A percentile compares a stretch with the other conserved stretches of the same genome.
phyloP scores from a whole-genome alignment of 2,797 vertebrate genomes.

The Coreius guichenoti region DNA sequence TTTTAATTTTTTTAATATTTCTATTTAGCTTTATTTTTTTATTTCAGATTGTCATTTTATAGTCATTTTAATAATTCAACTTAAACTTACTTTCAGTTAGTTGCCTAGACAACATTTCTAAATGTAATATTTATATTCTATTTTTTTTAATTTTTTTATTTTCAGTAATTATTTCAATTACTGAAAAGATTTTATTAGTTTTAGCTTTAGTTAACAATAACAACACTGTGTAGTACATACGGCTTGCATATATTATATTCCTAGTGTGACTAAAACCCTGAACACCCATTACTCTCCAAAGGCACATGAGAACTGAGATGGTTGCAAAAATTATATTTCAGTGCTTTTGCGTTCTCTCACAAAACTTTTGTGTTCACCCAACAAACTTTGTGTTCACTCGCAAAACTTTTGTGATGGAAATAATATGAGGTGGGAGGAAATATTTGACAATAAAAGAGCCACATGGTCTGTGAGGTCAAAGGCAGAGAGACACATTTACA shows the following conservation, averaged over 20 bases:
- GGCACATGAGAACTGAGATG: not conserved
- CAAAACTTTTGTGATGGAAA: not conserved
- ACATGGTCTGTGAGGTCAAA: conserved; percentile 85
- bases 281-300: too few species aligned
- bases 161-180: not conserved
- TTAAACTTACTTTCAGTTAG: not conserved
- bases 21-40: too few species aligned
- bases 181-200: not conserved
- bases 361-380: not conserved
- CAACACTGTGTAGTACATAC: not conserved
- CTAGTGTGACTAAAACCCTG: not conserved
- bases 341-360: not conserved
- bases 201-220: not conserved
- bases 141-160: too few species aligned
- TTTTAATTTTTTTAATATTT: too few species aligned
- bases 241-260: not conserved
- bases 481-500: conserved; percentile 9
- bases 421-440: not conserved
- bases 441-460: conserved; percentile 65
- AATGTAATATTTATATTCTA: too few species aligned
- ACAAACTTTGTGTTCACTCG: not conserved
- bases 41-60: not conserved
- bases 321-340: not conserved
- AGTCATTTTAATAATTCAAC: not conserved
- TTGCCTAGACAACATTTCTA: too few species aligned